Evolutionary conservation across 2,888 invertebrate genomes (phyloP).

Genomic region (Acrobasis consociella): DNA sequence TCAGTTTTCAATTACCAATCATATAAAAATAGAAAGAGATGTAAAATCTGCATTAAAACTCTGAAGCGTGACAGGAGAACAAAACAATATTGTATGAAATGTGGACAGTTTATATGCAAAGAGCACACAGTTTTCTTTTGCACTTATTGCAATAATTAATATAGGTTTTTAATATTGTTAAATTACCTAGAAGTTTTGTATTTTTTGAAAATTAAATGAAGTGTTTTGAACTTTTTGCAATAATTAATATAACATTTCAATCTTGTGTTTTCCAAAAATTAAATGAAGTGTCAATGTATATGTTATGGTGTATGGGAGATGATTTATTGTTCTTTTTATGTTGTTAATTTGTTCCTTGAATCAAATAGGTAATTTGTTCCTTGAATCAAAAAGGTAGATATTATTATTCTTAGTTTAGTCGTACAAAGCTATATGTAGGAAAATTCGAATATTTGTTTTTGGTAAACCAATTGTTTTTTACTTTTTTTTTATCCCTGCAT

Average conservation of each 20-base stretch:
- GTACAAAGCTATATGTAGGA: too few relatives aligned
- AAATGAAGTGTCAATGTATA: constrained; percentile 15
- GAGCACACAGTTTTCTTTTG: constrained; percentile 66
- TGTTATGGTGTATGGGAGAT: background rate
- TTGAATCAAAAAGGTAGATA: too few relatives aligned
- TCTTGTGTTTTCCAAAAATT: constrained; percentile 1
- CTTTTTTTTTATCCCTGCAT: too few relatives aligned
- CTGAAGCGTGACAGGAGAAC: constrained; percentile 66
- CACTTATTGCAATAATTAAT: constrained; percentile 31
- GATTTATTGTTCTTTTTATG: background rate
- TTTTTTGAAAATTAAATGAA: constrained; percentile 13
- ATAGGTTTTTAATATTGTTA: too few relatives aligned
- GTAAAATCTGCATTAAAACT: constrained; percentile 55
- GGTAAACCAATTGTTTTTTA: too few relatives aligned
- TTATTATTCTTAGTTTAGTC: too few relatives aligned
- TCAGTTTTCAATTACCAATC: constrained; percentile 27
- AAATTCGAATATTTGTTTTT: too few relatives aligned
- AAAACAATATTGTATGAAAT: constrained; percentile 60
- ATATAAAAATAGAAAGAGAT: constrained; percentile 53
- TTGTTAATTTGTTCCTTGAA: background rate
- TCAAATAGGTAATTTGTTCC: background rate
- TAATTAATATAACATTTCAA: too few relatives aligned
- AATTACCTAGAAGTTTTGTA: too few relatives aligned
- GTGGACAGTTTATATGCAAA: constrained; percentile 63
- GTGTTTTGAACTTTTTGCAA: too few relatives aligned